Percentiles rank a stretch among this genome's conserved stretches.
These are phyloP conservation scores for Tyrophagus putrescentiae DNA, from an alignment of 1,140 invertebrate species.

Conservation along the genomic window DNA sequence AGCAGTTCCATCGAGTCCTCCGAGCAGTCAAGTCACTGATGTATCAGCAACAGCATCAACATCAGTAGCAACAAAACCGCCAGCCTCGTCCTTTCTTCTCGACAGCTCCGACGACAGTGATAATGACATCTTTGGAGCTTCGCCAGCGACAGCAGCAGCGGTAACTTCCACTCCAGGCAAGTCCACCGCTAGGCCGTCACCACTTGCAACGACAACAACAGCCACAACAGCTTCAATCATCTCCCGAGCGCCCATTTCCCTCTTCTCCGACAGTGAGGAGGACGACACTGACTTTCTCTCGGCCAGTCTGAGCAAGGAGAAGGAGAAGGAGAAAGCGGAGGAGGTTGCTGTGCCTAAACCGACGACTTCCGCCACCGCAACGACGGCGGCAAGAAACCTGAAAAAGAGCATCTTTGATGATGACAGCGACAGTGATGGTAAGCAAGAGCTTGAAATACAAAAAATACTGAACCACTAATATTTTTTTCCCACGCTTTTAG, in stretches of 20 bases:
- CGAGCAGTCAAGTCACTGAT: no score
- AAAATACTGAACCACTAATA: not conserved
- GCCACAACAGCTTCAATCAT: not conserved
- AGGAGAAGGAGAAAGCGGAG: not conserved
- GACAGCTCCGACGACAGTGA: conserved; percentile 17
- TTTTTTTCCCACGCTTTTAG: conserved; percentile 6
- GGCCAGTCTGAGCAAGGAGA: not conserved
- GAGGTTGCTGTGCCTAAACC: not conserved
- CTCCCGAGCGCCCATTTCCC: not conserved
- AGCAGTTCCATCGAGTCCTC: not conserved
- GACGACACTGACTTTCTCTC: not conserved
- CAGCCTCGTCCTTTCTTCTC: not conserved
- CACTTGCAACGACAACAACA: not conserved
- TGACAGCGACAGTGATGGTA: conserved; percentile 14
- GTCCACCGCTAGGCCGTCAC: not conserved
- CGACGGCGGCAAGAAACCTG: not conserved
- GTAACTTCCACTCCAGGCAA: not conserved
- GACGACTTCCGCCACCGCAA: not conserved
- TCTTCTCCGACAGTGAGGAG: conserved; percentile 12
- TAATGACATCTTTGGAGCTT: conserved; percentile 3
- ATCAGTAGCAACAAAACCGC: conserved; percentile 12
- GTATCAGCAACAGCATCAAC: not conserved
- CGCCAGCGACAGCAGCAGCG: not conserved
- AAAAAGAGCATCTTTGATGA: conserved; percentile 13
- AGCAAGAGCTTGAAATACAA: not conserved